Evolutionary conservation across 2,797 vertebrate species (phyloP), one percentile per base, ranked within the genome.

Genomic region (Schizopygopsis pylzovi): DNA sequence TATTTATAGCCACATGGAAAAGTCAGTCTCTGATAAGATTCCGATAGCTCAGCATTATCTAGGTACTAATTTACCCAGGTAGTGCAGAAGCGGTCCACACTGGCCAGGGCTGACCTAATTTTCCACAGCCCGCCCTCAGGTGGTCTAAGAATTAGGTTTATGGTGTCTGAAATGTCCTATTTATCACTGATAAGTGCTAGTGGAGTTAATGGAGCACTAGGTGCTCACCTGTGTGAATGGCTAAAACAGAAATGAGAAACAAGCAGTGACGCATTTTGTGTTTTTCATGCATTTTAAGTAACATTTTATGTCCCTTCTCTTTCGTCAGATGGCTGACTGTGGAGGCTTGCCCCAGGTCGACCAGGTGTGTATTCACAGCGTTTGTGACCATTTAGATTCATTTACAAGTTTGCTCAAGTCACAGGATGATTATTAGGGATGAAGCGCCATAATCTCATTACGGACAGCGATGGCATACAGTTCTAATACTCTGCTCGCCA

Each of bases 321-420:
- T 79, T 82, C 61, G 73, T 49, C 94, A 99, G 98, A 99, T 99
- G 98, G 96, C 98, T 5, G 98, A 99, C 91, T 99, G 98, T 0
- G 98, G 98, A 25, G 98, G 98, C 89, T 96, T 99, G 93, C 98
- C 98, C 15, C 98, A 99, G 92, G 94, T 99, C 85, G 98, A 98
- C 90, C 98, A 99, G 98, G 98, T 99, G 93, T 98, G 93, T 92
- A 94, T 92, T 89, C 80, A 85, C 63, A 82, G 28, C 56, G 37
- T 80, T 85, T 83, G 63, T 75, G 61, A 33, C 25, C 47, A 54
- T 65, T 75, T 45, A 87, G 49, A 72, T 73, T 72, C 13, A 47
- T 33, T 85, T 37, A 28, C 81, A 39, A 52, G 75, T 85, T 86
- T 83, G 54, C 78, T 75, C 83, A 83, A 84, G 77, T 67, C 39